phyloP scores from a whole-genome alignment of 2,888 invertebrate genomes.

The Dusona sp. region DNA sequence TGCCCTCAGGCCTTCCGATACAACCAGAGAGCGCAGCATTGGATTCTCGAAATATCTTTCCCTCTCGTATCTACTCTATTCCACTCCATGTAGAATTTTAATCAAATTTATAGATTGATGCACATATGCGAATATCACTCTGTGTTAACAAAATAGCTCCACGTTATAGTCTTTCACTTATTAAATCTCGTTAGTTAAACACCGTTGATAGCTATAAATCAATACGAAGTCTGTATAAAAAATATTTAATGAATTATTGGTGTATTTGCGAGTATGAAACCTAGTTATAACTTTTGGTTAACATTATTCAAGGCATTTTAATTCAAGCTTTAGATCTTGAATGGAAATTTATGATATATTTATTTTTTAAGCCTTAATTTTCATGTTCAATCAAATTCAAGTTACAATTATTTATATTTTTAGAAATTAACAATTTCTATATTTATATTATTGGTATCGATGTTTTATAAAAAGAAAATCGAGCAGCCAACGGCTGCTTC shows the following conservation, averaged over 20 bases:
- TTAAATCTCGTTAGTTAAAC: not conserved
- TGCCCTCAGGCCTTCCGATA: conserved; percentile 51
- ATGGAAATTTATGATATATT: not conserved
- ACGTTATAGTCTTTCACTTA: not conserved
- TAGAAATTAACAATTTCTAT: not conserved
- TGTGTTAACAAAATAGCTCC: not conserved
- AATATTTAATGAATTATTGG: no score
- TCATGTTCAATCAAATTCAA: not conserved
- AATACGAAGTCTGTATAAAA: no score
- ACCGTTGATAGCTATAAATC: not conserved
- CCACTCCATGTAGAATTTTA: conserved; percentile 70
- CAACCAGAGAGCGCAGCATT: conserved; percentile 60
- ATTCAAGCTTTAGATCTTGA: not conserved
- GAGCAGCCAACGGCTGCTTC: no score
- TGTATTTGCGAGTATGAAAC: no score
- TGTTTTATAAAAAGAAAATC: no score
- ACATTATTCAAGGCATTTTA: not conserved
- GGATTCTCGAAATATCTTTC: conserved; percentile 61
- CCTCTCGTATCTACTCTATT: conserved; percentile 34
- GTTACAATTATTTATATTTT: not conserved
- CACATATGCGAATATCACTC: not conserved
- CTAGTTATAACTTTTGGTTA: not conserved
- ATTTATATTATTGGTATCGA: not conserved
- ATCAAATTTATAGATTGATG: conserved; percentile 61
- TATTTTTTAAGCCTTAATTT: not conserved